Conservation (phyloP, 1,140 invertebrate species). For the Papilio polyxenes region DNA sequence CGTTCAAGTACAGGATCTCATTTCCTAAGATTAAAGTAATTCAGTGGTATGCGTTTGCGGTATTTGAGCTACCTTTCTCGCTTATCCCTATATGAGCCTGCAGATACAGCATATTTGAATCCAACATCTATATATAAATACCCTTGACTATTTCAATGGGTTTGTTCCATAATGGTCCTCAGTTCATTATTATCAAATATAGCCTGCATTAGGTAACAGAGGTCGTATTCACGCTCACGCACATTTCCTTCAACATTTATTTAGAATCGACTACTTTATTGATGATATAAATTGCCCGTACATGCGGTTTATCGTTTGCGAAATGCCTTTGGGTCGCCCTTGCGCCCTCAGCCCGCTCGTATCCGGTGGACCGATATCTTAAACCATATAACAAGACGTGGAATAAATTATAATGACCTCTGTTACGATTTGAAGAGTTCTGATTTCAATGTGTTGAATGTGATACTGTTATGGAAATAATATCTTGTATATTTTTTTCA, state of each 20-base stretch:
- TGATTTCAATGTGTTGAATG: background rate
- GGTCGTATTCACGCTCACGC: constrained; percentile 11
- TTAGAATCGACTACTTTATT: constrained; percentile 45
- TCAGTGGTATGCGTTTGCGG: background rate
- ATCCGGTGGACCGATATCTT: constrained; percentile 15
- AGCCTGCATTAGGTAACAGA: constrained; percentile 31
- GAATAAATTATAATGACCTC: constrained; percentile 41
- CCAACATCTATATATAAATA: background rate
- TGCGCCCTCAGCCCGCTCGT: constrained; percentile 37
- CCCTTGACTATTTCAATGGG: background rate
- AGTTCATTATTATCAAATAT: constrained; percentile 1
- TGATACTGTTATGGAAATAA: background rate
- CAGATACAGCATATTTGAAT: background rate
- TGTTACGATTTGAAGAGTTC: constrained; percentile 27
- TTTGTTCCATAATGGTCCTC: background rate
- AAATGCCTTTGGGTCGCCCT: constrained; percentile 44
- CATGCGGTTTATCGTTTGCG: constrained; percentile 42
- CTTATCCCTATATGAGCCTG: too few species aligned
- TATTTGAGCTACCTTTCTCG: background rate
- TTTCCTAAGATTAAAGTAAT: constrained; percentile 15
- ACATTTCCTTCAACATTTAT: background rate
- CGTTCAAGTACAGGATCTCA: background rate
- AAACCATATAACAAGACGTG: constrained; percentile 41
- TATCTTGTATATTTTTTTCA: background rate
- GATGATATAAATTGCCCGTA: constrained; percentile 42